A percentile compares a stretch with the other conserved stretches of the same genome.
Conservation (phyloP, 2,888 invertebrate species). For the Tortricodes alternella region DNA sequence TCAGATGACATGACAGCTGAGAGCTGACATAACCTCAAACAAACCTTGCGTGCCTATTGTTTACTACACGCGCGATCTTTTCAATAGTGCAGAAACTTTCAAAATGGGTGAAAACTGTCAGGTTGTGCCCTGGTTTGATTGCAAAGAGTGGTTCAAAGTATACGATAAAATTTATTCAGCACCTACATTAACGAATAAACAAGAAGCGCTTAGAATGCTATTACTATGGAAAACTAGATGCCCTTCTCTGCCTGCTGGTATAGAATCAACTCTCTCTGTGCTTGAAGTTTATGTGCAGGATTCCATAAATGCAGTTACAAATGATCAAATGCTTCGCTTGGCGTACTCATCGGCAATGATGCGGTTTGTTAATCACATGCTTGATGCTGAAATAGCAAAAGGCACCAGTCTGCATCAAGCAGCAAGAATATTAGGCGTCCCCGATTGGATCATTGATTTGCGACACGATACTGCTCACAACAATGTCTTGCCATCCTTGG, state of each 20-base stretch:
- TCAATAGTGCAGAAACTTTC: no score
- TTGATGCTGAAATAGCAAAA: constrained; percentile 79
- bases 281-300: constrained; percentile 78
- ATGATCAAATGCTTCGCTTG: constrained; percentile 76
- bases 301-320: constrained; percentile 42
- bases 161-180: constrained; percentile 70
- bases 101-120: constrained; percentile 34
- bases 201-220: constrained; percentile 72
- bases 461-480: constrained; percentile 91
- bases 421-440: constrained; percentile 86
- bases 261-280: constrained; percentile 83
- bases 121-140: constrained; percentile 72
- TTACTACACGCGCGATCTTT: no score
- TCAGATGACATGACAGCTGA: no score
- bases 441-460: constrained; percentile 90
- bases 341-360: constrained; percentile 85
- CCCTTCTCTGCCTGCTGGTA: constrained; percentile 81
- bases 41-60: no score
- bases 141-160: constrained; percentile 79
- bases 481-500: constrained; percentile 85
- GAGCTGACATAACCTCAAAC: no score
- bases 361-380: constrained; percentile 85
- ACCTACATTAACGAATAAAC: constrained; percentile 47
- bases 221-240: constrained; percentile 83
- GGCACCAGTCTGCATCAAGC: constrained; percentile 81